Percentiles rank a stretch among this genome's conserved stretches.
Evolutionary conservation across 2,113 vertebrate genomes (phyloP).

Genomic region (Pelusios castaneus): DNA sequence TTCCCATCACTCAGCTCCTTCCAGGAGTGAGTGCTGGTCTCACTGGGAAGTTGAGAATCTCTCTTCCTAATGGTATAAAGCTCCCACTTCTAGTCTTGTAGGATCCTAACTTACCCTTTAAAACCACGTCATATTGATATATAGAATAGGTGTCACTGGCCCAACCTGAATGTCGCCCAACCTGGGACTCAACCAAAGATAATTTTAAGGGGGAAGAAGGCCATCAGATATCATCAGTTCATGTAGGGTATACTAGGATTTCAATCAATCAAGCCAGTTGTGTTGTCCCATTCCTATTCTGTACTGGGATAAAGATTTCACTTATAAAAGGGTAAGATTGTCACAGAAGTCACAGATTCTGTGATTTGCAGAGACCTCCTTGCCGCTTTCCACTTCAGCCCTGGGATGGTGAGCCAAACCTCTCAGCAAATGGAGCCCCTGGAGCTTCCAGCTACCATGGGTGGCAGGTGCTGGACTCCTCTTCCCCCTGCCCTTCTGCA

Average conservation of each 20-base stretch:
- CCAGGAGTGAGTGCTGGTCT: neutral
- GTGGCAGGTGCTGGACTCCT: no score
- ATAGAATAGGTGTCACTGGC: neutral
- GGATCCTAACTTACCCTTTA: slow-evolving; percentile 10
- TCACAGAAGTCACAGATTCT: no score
- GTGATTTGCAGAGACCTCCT: no score
- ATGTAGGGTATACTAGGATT: fast-evolving
- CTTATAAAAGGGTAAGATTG: no score
- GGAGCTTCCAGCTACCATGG: no score
- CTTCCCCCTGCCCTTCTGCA: no score
- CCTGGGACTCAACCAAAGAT: neutral
- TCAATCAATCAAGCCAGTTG: neutral
- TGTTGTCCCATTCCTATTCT: neutral
- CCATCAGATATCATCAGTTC: neutral
- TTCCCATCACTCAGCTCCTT: no score
- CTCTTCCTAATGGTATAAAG: neutral
- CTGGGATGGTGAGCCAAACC: no score
- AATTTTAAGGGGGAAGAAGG: neutral
- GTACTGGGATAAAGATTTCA: no score
- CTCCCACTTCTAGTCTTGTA: neutral
- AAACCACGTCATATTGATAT: neutral
- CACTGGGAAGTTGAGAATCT: neutral
- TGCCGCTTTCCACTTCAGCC: no score
- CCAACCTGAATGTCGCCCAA: fast-evolving
- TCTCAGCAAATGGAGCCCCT: no score